phyloP scores from a whole-genome alignment of 2,797 vertebrate species.

The Crax fasciolata region DNA sequence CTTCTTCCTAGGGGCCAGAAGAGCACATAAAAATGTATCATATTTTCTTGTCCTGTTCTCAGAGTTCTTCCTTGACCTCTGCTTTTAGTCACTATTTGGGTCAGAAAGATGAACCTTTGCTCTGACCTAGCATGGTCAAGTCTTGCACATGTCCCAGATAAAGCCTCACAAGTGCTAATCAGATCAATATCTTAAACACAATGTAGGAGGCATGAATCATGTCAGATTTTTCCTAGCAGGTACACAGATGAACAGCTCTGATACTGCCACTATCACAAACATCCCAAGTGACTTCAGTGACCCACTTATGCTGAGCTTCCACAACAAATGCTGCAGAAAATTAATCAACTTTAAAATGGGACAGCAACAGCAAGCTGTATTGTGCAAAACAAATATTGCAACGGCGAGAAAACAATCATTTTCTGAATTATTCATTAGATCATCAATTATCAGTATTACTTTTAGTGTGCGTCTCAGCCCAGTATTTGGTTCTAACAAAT shows the following conservation, averaged over 20 bases:
- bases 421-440: background rate
- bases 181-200: background rate
- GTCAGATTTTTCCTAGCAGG: background rate
- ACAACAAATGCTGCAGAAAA: background rate
- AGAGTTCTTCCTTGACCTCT: background rate
- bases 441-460: background rate
- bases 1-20: background rate
- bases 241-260: background rate
- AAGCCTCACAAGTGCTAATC: background rate
- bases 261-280: rapidly evolving
- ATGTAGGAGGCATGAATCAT: background rate
- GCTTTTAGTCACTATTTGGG: background rate
- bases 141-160: background rate
- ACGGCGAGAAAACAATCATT: background rate
- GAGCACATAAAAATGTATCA: background rate
- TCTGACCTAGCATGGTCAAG: rapidly evolving
- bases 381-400: background rate
- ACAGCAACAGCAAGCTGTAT: background rate
- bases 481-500: background rate
- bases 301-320: background rate
- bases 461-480: background rate
- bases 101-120: background rate
- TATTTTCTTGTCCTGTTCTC: background rate
- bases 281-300: background rate
- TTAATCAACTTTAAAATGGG: background rate